Percentiles rank a stretch among this genome's conserved stretches.
Conservation (phyloP, 2,888 invertebrate genomes). For the Cheilosia vernalis region DNA sequence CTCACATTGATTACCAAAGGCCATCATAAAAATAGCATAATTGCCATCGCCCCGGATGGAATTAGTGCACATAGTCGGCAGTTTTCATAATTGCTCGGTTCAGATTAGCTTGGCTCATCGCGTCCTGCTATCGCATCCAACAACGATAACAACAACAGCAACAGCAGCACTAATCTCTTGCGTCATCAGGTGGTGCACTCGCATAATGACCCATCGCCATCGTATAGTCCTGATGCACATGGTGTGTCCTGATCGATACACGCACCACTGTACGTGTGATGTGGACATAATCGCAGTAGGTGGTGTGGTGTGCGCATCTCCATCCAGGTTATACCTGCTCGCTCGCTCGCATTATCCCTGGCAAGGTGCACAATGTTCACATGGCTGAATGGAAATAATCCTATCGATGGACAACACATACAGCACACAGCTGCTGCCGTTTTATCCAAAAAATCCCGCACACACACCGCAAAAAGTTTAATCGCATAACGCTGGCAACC, state of each 20-base stretch:
- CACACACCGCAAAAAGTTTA: slow-evolving; percentile 57
- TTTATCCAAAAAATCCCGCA: slow-evolving; percentile 39
- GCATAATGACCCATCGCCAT: slow-evolving; percentile 60
- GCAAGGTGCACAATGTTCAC: slow-evolving; percentile 75
- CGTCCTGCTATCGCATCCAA: slow-evolving; percentile 15
- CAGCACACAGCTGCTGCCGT: slow-evolving; percentile 22
- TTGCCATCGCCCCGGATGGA: slow-evolving; percentile 42
- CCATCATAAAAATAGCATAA: slow-evolving; percentile 27
- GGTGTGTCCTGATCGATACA: slow-evolving; percentile 16
- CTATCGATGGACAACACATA: slow-evolving; percentile 22
- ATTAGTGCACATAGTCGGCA: slow-evolving; percentile 46
- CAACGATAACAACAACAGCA: slow-evolving; percentile 34
- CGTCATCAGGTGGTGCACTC: slow-evolving; percentile 65
- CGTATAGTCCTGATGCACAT: background rate
- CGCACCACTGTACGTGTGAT: slow-evolving; percentile 56
- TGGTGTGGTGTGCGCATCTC: slow-evolving; percentile 4
- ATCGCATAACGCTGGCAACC: slow-evolving; percentile 67
- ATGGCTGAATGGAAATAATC: slow-evolving; percentile 45
- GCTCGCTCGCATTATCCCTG: slow-evolving; percentile 33
- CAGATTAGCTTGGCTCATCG: slow-evolving; percentile 57
- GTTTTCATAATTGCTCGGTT: slow-evolving; percentile 55
- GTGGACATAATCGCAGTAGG: slow-evolving; percentile 57
- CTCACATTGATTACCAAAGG: slow-evolving; percentile 23
- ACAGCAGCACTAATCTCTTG: slow-evolving; percentile 47
- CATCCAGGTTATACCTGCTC: slow-evolving; percentile 34